Evolutionary conservation across 53 echinoderm and acorn worm genomes (phyloP), one percentile per base, ranked within the genome.

Genomic region (Paracentrotus lividus): DNA sequence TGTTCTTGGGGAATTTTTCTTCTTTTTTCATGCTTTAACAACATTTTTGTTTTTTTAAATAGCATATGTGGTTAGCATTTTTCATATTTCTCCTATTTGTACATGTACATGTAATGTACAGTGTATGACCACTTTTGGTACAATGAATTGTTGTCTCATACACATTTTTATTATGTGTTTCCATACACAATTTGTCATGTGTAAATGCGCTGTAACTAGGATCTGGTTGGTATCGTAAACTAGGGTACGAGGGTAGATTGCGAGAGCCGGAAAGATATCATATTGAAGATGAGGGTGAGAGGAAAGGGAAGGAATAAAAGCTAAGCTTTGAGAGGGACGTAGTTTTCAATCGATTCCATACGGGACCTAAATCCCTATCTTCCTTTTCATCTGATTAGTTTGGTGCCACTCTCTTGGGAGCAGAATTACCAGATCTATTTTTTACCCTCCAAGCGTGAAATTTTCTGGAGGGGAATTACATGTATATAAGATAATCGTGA

Each of bases 351-450:
- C 2, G 42, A 68, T 90, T 90, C 90, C 90, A 90, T 72, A 44
- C 72, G 16, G 3, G 67, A n/a, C 49, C 27, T 9, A 38, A 90
- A 90, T 69, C 72, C 90, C 72, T n/a, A 16, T 47, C 53, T 90
- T 90, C 72, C 90, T 47, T 90, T 52, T 47, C 53, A 66, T 90
- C 32, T 42, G 90, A 90, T 90, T 90, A 90, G 32, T 21, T 0
- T 69, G 90, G 90, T 90, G 90, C 90, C 90, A 90, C 49, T 90
- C 90, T 72, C 90, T 69, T 49, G 72, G 72, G 90, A 69, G 65
- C 45, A n/a, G 51, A 42, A 69, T 90, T 69, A 90, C 31, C 23
- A 69, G 90, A 66, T 90, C 72, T 89, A 72, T 61, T 64, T 89
- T 61, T 43, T 44, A 16, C n/a, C n/a, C n/a, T n/a, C 29, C 55